Evolutionary conservation across 2,113 vertebrate genomes (phyloP).

Genomic region (Aldabrachelys gigantea): DNA sequence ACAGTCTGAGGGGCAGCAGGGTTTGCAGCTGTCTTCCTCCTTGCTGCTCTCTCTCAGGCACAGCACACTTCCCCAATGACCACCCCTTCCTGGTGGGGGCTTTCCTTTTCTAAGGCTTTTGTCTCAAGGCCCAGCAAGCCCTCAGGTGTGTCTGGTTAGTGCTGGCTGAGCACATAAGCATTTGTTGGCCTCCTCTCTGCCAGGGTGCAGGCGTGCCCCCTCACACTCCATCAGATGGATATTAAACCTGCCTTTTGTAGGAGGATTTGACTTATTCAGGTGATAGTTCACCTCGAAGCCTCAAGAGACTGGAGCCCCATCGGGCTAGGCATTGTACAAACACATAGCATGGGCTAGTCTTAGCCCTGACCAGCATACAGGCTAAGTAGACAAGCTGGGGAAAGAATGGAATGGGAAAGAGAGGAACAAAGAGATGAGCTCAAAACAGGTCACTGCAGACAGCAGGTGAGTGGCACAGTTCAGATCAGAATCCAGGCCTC

Average conservation of each 20-base stretch:
- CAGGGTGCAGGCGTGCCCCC: neutral
- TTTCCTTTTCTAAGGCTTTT: neutral
- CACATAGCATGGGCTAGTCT: neutral
- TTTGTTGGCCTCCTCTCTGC: neutral
- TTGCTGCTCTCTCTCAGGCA: neutral
- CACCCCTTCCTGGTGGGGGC: too few relatives aligned
- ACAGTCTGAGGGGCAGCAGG: neutral
- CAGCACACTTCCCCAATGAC: neutral
- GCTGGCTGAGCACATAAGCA: neutral
- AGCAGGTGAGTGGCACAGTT: neutral
- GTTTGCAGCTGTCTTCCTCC: neutral
- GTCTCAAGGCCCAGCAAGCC: neutral
- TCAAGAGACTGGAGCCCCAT: neutral
- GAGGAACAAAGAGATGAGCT: neutral
- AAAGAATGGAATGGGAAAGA: neutral
- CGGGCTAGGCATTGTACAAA: neutral
- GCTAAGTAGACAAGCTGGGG: neutral
- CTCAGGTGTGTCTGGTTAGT: neutral
- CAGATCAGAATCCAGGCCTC: neutral
- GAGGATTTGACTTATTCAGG: neutral
- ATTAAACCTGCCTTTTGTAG: neutral
- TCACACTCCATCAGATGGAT: neutral
- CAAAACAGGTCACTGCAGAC: neutral
- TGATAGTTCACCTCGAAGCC: neutral
- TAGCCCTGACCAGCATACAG: neutral